phyloP scores from a whole-genome alignment of 2,888 invertebrate species.

The Dione juno region DNA sequence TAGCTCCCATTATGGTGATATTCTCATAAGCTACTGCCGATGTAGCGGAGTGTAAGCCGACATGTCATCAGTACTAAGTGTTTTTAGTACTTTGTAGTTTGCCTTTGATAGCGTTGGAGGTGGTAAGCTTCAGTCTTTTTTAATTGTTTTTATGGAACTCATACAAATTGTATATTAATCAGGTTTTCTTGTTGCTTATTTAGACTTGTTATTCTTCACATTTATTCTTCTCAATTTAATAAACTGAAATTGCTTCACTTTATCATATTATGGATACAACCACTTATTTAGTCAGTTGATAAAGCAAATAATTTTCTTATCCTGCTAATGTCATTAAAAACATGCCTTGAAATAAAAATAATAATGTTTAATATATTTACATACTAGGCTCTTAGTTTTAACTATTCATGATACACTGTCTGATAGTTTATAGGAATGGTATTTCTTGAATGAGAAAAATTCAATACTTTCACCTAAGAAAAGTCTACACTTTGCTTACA shows the following conservation, averaged over 20 bases:
- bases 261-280: slow-evolving; percentile 60
- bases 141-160: slow-evolving; percentile 63
- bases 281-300: slow-evolving; percentile 55
- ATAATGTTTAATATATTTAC: slow-evolving; percentile 16
- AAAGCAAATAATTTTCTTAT: slow-evolving; percentile 52
- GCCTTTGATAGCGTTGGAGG: slow-evolving; percentile 62
- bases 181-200: slow-evolving; percentile 59
- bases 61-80: slow-evolving; percentile 56
- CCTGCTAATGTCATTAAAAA: slow-evolving; percentile 5
- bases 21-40: slow-evolving; percentile 55
- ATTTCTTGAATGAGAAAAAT: not conserved
- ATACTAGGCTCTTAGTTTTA: slow-evolving; percentile 16
- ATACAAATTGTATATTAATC: slow-evolving; percentile 47
- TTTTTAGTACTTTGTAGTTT: slow-evolving; percentile 59
- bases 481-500: slow-evolving; percentile 31
- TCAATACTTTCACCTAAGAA: too few species aligned
- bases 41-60: slow-evolving; percentile 48
- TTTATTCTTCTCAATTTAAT: slow-evolving; percentile 59
- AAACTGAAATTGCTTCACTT: slow-evolving; percentile 60
- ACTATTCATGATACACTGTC: slow-evolving; percentile 14
- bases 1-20: slow-evolving; percentile 69
- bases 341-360: not conserved
- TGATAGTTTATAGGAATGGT: slow-evolving; percentile 20
- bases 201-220: slow-evolving; percentile 57
- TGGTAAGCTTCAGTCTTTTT: slow-evolving; percentile 67